Evolutionary conservation across 2,113 vertebrate genomes (phyloP), one percentile per base, ranked within the genome.

Genomic region (Mionectes macconnelli): DNA sequence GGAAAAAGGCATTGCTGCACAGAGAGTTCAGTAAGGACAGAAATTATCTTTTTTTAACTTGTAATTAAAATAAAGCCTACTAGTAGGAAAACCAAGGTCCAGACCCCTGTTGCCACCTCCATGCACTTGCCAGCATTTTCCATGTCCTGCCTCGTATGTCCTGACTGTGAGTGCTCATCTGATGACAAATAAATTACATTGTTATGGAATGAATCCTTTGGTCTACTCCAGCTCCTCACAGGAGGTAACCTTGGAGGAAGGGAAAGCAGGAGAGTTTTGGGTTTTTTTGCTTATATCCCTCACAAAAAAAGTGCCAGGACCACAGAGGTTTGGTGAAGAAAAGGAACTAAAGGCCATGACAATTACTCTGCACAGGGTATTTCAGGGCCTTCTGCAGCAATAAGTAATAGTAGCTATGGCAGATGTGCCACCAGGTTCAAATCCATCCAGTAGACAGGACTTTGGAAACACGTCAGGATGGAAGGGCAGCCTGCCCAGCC

Each of bases 401-500:
- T 5, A 44, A 62, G 76, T 79, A 87, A 9, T 4, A 35, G 31
- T 22, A 33, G 82, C 78, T 77, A 15, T 3, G 14, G 59, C 64
- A 83, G 73, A 92, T 82, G 64, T 86, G 86, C 53, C 64, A 16
- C 31, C 49, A 23, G n/a, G 23, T 92, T 72, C 75, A 86, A 89
- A 90, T 63, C 47, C n/a, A 89, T 39, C 85, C 72, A 86, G 72
- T 9, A 77, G 78, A 57, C 1, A 1, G 39, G 44, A 60, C 22
- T 78, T 69, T 15, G 79, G 89, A 62, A 90, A 68, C 55, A 27
- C 0, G 1, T 44, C 73, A 78, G 72, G 78, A 53, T 44, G 3
- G 6, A 44, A 57, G 55, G 94, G 90, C 89, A 93, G 74, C 81
- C 50, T 76, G 81, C 87, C 95, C 93, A 50, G 89, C 74, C 9